Evolutionary conservation across 2,113 vertebrate species (phyloP), one percentile per base, ranked within the genome.

Genomic region (Rhombomys opimus): DNA sequence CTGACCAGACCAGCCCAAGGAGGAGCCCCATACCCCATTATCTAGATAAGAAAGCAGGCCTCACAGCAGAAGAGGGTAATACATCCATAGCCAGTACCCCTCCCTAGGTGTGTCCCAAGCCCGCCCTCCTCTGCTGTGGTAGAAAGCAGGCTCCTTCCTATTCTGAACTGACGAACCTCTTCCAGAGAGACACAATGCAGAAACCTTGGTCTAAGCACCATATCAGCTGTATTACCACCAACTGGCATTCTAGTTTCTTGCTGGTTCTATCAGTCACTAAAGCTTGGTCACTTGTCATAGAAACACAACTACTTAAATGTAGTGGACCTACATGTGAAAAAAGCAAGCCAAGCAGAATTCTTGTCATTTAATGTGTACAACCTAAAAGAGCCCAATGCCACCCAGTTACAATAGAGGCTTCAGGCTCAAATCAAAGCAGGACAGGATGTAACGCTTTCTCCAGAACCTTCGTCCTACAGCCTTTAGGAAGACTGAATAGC

Each of bases 401-500:
- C 59, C 14, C 61, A 18, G 65, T 46, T 41, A 14, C 38, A 78
- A 8, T 7, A 13, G 0, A 68, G 86, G 72, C 46, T 25, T 68
- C 54, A n/a, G 30, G 54, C 11, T 73, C 46, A 17, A 59, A 57
- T 75, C 57, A 89, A 84, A 57, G 25, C 38, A 78, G 35, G 41
- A 38, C 35, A 46, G 63, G 75, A 91, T 23, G 1, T 7, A 73
- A 35, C 57, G 68, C 63, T 27, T 67, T 78, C 85, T 27, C 68
- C 15, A 46, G 27, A 88, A 88, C 75, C 84, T 38, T 80, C 73
- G 95, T 82, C 95, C 92, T 89, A 78, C 35, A 88, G 82, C 81
- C 93, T 94, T 86, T 68, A 52, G 85, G 94, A 95, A 92, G 93
- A 81, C 73, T 89, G 95, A 95, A 85, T 91, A 93, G 93, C 89